Percentiles rank a stretch among this genome's conserved stretches.
phyloP scores from a whole-genome alignment of 2,888 invertebrate species.

The Eupeodes luniger region DNA sequence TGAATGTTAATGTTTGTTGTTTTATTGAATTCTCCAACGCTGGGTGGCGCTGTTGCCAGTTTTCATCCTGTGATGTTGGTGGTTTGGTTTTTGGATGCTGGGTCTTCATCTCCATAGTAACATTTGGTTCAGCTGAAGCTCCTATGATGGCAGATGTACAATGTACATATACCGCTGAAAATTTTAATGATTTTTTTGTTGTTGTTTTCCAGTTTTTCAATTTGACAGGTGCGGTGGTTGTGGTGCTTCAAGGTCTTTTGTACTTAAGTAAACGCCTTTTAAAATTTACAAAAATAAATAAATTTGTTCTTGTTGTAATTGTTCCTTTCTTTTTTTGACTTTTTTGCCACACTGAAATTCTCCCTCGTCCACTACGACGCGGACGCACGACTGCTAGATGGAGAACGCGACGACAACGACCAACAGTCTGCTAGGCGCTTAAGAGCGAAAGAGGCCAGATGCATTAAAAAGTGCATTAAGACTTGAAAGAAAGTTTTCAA shows the following conservation, averaged over 20 bases:
- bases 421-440: constrained; percentile 16
- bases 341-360: not conserved
- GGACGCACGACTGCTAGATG: not conserved
- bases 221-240: constrained; percentile 70
- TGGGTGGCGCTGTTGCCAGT: constrained; percentile 1
- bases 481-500: constrained; percentile 50
- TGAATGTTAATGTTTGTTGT: constrained; percentile 30
- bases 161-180: too few relatives aligned
- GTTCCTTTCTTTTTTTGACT: not conserved
- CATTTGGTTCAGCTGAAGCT: constrained; percentile 48
- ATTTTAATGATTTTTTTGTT: constrained; percentile 59
- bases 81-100: not conserved
- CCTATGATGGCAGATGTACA: constrained; percentile 12
- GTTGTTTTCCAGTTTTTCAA: constrained; percentile 26
- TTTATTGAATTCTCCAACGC: constrained; percentile 22
- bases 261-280: constrained; percentile 54
- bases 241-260: constrained; percentile 63
- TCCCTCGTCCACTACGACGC: not conserved
- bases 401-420: not conserved
- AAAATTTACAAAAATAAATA: constrained; percentile 29
- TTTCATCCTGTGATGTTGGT: not conserved
- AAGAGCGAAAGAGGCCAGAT: constrained; percentile 38
- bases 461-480: constrained; percentile 75
- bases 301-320: not conserved
- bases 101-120: constrained; percentile 24